These are phyloP conservation scores for Parelbella ahira DNA, from an alignment of 2,888 invertebrate genomes.

Conservation along the genomic window DNA sequence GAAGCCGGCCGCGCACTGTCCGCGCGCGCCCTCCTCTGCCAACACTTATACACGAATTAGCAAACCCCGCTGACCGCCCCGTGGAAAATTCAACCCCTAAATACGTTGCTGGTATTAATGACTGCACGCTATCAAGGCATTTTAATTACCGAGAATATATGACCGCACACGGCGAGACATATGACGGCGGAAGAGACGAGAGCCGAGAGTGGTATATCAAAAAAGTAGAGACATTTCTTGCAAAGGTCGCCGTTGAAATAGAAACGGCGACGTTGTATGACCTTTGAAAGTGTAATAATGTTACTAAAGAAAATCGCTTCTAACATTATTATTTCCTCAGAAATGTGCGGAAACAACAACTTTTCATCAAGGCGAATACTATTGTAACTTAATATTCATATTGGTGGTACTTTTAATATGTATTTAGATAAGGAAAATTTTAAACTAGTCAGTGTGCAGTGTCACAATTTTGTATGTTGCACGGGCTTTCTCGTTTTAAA, in stretches of 20 bases:
- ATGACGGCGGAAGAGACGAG: conserved; percentile 15
- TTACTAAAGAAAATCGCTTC: conserved; percentile 11
- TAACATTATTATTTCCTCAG: conserved; percentile 20
- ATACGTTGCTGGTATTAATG: conserved; percentile 35
- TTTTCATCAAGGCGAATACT: too few species aligned
- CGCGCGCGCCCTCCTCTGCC: conserved; percentile 52
- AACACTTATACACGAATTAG: conserved; percentile 61
- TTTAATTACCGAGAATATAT: conserved; percentile 50
- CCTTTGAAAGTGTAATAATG: conserved; percentile 19
- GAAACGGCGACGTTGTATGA: conserved; percentile 10
- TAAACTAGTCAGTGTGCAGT: too few species aligned
- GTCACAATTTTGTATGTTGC: too few species aligned
- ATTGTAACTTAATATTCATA: too few species aligned
- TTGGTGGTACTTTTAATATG: too few species aligned
- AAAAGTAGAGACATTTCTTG: conserved; percentile 23
- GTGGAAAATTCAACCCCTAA: conserved; percentile 65
- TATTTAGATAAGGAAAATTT: too few species aligned
- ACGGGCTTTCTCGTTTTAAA: too few species aligned
- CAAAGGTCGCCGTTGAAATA: conserved; percentile 24
- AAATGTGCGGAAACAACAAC: not conserved
- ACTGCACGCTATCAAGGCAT: conserved; percentile 47
- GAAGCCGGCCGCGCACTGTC: conserved; percentile 73
- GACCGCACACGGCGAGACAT: conserved; percentile 19
- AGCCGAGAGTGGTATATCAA: conserved; percentile 8
- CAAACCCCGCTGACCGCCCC: conserved; percentile 59